Conservation (phyloP, 2,797 vertebrate genomes). For the Silurus lanzhouensis region DNA sequence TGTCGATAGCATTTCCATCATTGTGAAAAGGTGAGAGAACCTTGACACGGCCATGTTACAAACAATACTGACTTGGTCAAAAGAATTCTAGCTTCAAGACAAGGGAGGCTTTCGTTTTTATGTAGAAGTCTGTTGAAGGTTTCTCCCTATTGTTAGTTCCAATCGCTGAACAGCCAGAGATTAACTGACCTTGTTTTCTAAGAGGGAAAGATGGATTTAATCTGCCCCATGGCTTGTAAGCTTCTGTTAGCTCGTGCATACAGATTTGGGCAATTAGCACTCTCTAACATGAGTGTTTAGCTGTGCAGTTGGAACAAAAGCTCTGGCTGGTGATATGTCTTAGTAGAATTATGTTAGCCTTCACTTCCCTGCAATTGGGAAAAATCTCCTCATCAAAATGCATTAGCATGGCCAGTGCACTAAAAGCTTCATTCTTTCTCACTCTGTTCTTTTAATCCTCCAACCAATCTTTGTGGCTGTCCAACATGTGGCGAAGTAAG, state of each 20-base stretch:
- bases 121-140: neutral
- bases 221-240: neutral
- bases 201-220: constrained; percentile 21
- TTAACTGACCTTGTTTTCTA: neutral
- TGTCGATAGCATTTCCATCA: neutral
- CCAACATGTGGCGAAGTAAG: neutral
- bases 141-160: constrained; percentile 28
- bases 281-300: neutral
- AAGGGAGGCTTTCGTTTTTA: constrained; percentile 2
- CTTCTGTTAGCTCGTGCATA: neutral
- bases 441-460: neutral
- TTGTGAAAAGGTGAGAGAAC: neutral
- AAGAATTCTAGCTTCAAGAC: constrained; percentile 6
- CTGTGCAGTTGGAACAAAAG: neutral
- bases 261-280: neutral
- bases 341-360: neutral
- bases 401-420: neutral
- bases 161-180: constrained; percentile 1
- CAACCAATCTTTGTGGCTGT: neutral
- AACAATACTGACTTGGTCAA: neutral
- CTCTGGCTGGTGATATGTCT: neutral
- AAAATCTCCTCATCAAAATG: neutral
- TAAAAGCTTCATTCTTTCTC: neutral
- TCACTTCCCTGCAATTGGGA: neutral
- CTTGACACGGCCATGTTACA: neutral